These are phyloP conservation scores for Caranx melampygus DNA, from an alignment of 2,113 vertebrate species.

Conservation along the genomic window DNA sequence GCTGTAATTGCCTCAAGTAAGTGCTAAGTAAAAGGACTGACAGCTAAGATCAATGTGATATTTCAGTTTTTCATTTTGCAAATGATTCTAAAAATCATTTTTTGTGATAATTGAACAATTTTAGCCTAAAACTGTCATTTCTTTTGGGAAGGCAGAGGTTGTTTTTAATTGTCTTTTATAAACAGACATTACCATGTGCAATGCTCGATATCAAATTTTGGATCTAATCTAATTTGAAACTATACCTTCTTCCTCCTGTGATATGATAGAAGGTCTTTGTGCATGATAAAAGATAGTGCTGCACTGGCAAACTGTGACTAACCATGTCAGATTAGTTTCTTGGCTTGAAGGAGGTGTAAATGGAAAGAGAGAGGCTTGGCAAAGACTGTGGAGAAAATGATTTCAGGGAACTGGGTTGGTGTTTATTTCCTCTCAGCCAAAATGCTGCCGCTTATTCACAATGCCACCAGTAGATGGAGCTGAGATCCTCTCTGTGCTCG, in stretches of 20 bases:
- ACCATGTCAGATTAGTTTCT: slow-evolving; percentile 75
- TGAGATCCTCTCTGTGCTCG: slow-evolving; percentile 67
- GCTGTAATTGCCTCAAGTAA: too few species aligned
- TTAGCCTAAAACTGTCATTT: too few species aligned
- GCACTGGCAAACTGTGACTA: slow-evolving; percentile 70
- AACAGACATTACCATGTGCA: slow-evolving; percentile 3
- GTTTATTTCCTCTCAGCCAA: slow-evolving; percentile 53
- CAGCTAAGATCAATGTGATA: too few species aligned
- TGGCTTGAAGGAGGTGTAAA: slow-evolving; percentile 64
- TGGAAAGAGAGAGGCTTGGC: slow-evolving; percentile 64
- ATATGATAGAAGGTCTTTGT: slow-evolving; percentile 45
- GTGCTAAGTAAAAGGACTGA: too few species aligned
- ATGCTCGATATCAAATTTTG: slow-evolving; percentile 28
- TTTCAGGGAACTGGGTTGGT: slow-evolving; percentile 63
- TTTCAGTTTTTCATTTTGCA: too few species aligned
- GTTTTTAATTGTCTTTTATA: slow-evolving; percentile 9
- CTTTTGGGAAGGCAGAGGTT: neutral
- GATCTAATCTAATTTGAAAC: slow-evolving; percentile 46
- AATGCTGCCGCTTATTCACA: slow-evolving; percentile 43
- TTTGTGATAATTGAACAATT: too few species aligned
- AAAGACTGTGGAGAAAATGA: slow-evolving; percentile 64
- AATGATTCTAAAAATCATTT: too few species aligned
- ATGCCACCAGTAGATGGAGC: slow-evolving; percentile 77
- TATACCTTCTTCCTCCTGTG: slow-evolving; percentile 29
- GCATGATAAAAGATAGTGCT: slow-evolving; percentile 64